Evolutionary conservation across 2,113 vertebrate genomes (phyloP).

Genomic region (Thunnus thynnus): DNA sequence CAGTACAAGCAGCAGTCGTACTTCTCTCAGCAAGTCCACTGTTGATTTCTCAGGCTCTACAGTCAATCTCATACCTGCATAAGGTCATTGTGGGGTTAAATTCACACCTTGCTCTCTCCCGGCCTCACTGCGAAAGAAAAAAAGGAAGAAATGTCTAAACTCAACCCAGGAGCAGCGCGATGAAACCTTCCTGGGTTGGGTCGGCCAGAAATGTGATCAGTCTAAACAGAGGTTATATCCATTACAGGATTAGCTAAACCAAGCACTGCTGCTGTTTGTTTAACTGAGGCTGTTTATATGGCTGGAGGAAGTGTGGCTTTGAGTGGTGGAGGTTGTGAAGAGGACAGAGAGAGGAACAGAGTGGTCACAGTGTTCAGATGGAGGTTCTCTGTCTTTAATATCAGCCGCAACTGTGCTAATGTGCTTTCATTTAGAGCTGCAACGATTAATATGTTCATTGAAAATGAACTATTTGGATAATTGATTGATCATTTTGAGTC

Average conservation of each 20-base stretch:
- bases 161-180: conserved; percentile 22
- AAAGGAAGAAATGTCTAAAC: not conserved
- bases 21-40: not conserved
- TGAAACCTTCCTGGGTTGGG: not conserved
- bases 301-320: conserved; percentile 16
- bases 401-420: not conserved
- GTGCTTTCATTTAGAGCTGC: no score
- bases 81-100: not conserved
- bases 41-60: no score
- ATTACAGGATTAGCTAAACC: conserved; percentile 48
- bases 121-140: not conserved
- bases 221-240: conserved; percentile 42
- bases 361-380: not conserved
- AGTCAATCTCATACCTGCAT: not conserved
- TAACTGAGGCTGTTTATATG: conserved; percentile 41
- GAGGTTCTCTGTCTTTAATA: not conserved
- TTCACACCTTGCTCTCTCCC: not conserved
- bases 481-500: no score
- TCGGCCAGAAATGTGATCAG: conserved; percentile 22
- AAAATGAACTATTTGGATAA: no score
- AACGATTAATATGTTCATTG: no score
- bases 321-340: not conserved
- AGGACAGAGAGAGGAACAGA: conserved; percentile 1
- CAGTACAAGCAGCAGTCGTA: not conserved
- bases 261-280: conserved; percentile 46